These are phyloP conservation scores for Athalia cordata DNA, from an alignment of 2,888 invertebrate genomes.

Conservation along the genomic window DNA sequence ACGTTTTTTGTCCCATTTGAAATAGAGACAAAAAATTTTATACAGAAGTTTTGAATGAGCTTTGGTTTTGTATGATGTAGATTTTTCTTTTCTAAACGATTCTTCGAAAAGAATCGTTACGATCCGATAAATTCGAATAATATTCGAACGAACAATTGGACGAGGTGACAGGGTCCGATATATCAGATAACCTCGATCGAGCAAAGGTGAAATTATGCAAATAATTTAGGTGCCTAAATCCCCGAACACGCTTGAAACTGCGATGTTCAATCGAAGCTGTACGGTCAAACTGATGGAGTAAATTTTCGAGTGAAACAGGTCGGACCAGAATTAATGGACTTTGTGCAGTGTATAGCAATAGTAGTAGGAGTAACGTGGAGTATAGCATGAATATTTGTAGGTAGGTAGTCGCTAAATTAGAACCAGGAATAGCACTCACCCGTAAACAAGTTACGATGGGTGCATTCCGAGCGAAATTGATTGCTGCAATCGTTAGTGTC, in stretches of 20 bases:
- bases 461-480: conserved; percentile 38
- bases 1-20: conserved; percentile 1
- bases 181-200: neutral
- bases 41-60: no score
- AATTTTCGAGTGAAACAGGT: conserved; percentile 33
- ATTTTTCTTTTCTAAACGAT: no score
- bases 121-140: neutral
- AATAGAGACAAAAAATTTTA: no score
- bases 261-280: conserved; percentile 20
- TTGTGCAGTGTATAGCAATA: neutral
- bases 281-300: conserved; percentile 21
- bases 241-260: conserved; percentile 11
- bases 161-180: conserved; percentile 1
- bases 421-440: conserved; percentile 26
- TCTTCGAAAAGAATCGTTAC: no score
- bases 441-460: conserved; percentile 33
- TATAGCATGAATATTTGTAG: conserved; percentile 33
- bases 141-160: neutral
- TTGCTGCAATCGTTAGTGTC: conserved; percentile 16
- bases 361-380: neutral
- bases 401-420: conserved; percentile 32
- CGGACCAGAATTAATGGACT: conserved; percentile 33
- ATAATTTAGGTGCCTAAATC: conserved; percentile 21
- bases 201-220: conserved; percentile 35
- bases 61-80: no score